Percentiles rank a stretch among this genome's conserved stretches.
Evolutionary conservation across 1,140 invertebrate species (phyloP).

Genomic region (Micrasema minimum): DNA sequence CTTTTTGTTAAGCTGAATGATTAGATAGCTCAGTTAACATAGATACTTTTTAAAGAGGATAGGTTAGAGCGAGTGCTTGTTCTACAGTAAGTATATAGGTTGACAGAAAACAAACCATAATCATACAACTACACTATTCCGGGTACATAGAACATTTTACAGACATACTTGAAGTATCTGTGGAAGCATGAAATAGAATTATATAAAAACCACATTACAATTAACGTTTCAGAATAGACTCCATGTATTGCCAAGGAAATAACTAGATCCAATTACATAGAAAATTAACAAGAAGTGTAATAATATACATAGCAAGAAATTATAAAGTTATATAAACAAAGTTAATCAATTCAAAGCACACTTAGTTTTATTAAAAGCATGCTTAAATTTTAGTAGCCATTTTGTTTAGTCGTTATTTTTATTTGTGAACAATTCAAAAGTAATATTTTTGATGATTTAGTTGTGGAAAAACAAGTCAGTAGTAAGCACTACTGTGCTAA

Average conservation of each 20-base stretch:
- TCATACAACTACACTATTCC: conserved; percentile 44
- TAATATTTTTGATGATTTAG: background rate
- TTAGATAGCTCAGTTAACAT: no score
- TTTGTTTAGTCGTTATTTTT: conserved; percentile 5
- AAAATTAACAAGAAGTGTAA: conserved; percentile 46
- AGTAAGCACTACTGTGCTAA: no score
- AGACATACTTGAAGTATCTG: conserved; percentile 55
- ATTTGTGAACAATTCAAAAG: conserved; percentile 30
- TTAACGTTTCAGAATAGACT: conserved; percentile 50
- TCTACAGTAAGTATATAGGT: conserved; percentile 1
- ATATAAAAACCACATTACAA: conserved; percentile 53
- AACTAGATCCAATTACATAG: conserved; percentile 49
- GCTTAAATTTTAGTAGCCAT: conserved; percentile 27
- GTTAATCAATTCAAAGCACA: conserved; percentile 49
- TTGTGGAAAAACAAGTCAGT: no score
- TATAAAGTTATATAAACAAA: conserved; percentile 46
- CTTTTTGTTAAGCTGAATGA: no score
- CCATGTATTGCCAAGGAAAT: conserved; percentile 50
- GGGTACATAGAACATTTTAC: conserved; percentile 53
- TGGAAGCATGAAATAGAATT: conserved; percentile 54
- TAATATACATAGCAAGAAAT: conserved; percentile 38
- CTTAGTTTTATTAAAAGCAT: conserved; percentile 46
- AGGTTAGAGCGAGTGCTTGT: background rate
- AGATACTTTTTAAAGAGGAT: no score
- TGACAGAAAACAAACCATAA: conserved; percentile 1